Evolutionary conservation across 2,113 vertebrate species (phyloP), one percentile per base, ranked within the genome.

Genomic region (Myiozetetes cayanensis): DNA sequence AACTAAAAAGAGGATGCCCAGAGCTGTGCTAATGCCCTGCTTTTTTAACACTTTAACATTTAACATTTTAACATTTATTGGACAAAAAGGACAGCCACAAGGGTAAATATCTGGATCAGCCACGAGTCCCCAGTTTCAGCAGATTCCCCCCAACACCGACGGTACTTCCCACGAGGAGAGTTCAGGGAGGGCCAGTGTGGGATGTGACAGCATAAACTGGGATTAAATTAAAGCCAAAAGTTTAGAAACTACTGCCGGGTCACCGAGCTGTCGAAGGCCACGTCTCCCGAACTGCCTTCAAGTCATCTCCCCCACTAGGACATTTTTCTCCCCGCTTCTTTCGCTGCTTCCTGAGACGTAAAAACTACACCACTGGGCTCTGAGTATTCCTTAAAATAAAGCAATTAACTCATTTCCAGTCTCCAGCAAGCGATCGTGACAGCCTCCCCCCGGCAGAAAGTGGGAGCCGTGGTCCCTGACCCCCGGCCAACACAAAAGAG

Each of bases 391-490:
- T 94, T 95, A 98, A 98, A 98, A 98, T 97, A 98, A 96, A 98
- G 98, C 98, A 98, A 98, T 99, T 99, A 98, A 98, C 98, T 98
- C 98, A 97, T 98, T 98, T 98, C 98, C 98, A 98, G 96, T 97
- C 98, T 98, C 96, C 98, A 97, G 97, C 96, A 87, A 96, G 98
- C 94, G 89, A 97, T 96, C 49, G 39, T 98, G 98, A 98, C 98
- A 98, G 98, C 97, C 96, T 97, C 95, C 97, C 96, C 97, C 97
- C 78, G 27, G 96, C 93, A 97, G 96, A 97, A 98, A 97, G 96
- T 87, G 94, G 88, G 94, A 97, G 95, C 93, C 91, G 66, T 96
- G 97, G 96, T 96, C 96, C 95, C 95, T 91, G 96, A 97, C 97
- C 97, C 92, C 94, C 94, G 83, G 97, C 96, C 96, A 95, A 96